A percentile compares a stretch with the other conserved stretches of the same genome.
Evolutionary conservation across 2,888 invertebrate species (phyloP).

Genomic region (Flexamia atlantica): DNA sequence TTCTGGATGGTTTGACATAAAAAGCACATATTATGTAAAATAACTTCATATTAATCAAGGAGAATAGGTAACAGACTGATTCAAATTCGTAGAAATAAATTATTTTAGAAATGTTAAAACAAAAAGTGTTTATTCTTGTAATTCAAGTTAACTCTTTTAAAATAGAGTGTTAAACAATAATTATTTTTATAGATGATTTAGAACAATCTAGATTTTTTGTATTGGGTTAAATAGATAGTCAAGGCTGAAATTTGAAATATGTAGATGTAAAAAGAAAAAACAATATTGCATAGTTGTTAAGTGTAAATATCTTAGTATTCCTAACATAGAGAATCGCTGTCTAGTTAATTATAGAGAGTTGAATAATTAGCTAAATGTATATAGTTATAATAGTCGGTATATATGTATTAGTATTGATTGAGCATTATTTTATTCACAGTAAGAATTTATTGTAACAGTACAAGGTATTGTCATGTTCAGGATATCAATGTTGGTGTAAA

Average conservation of each 20-base stretch:
- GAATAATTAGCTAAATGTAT: neutral
- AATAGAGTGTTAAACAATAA: neutral
- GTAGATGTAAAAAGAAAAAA: too few relatives aligned
- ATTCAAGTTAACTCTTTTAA: neutral
- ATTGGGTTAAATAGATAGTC: neutral
- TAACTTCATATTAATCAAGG: neutral
- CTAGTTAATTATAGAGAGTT: neutral
- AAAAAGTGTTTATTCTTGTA: neutral
- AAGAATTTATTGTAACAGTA: constrained; percentile 4
- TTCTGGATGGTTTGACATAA: too few relatives aligned
- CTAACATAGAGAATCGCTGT: neutral
- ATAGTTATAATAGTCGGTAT: neutral
- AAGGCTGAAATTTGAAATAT: constrained; percentile 26
- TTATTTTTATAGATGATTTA: neutral
- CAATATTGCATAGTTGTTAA: neutral
- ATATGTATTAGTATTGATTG: neutral
- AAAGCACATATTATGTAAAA: too few relatives aligned
- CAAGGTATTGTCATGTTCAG: constrained; percentile 36
- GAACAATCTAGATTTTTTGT: neutral
- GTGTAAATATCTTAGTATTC: neutral
- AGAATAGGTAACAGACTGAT: neutral
- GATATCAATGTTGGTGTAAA: neutral
- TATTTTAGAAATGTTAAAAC: neutral
- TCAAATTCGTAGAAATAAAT: neutral
- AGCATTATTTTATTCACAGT: neutral